Evolutionary conservation across 2,888 invertebrate genomes (phyloP).

Genomic region (Anticlea derivata): DNA sequence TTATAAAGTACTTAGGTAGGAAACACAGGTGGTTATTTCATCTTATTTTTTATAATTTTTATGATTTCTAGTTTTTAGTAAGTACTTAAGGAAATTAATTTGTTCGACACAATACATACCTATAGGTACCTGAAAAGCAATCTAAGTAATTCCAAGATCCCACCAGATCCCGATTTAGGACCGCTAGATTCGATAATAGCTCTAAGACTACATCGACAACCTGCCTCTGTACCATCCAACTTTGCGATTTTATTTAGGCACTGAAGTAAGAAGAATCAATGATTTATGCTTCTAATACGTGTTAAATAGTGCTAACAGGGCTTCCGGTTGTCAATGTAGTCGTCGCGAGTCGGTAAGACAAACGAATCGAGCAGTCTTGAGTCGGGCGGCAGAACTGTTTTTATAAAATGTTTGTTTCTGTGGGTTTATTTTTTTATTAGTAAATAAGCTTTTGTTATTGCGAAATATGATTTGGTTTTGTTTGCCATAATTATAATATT

Average conservation of each 20-base stretch:
- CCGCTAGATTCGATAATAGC: neutral
- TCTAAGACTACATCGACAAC: too few species aligned
- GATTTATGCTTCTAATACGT: too few species aligned
- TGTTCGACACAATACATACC: constrained; percentile 6
- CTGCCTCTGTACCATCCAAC: too few species aligned
- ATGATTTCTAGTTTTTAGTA: constrained; percentile 10
- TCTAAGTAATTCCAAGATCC: constrained; percentile 20
- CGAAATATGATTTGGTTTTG: neutral
- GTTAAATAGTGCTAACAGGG: too few species aligned
- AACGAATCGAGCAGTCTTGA: neutral
- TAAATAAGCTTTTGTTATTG: too few species aligned
- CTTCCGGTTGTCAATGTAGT: too few species aligned
- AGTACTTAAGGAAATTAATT: constrained; percentile 4
- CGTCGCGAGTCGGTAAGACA: too few species aligned
- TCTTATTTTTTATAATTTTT: constrained; percentile 10
- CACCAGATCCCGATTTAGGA: neutral
- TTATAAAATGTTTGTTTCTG: neutral
- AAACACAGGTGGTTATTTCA: constrained; percentile 11
- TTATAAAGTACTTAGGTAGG: constrained; percentile 14
- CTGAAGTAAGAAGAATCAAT: too few species aligned
- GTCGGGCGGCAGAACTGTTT: neutral
- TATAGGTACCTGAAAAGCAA: constrained; percentile 26
- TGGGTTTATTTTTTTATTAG: too few species aligned
- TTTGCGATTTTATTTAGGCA: too few species aligned
- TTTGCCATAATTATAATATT: constrained; percentile 10